A percentile compares a stretch with the other conserved stretches of the same genome.
These are phyloP conservation scores for Apostichopus japonicus DNA, from an alignment of 35 echinoderm and acorn worm genomes.

Conservation along the genomic window DNA sequence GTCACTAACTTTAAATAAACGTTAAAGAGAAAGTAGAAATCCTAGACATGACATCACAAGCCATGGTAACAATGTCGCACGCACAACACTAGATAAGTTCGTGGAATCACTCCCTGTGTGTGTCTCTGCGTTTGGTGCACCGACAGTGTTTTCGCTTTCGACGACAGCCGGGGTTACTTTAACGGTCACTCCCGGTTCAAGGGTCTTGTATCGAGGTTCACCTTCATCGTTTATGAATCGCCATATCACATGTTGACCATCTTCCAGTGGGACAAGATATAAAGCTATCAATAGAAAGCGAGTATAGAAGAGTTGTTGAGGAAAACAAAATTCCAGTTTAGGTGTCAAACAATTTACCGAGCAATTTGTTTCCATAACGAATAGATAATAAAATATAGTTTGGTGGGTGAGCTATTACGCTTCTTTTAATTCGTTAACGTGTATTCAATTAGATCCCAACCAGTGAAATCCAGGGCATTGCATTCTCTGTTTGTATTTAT, in stretches of 20 bases:
- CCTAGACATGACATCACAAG: not conserved
- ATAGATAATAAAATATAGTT: too few species aligned
- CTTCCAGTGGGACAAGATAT: not conserved
- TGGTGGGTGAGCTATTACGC: too few species aligned
- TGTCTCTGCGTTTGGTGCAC: not conserved
- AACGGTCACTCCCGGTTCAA: not conserved
- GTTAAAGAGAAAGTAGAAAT: not conserved
- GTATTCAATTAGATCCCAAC: too few species aligned
- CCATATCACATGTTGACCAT: conserved; percentile 55
- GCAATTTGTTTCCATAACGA: too few species aligned
- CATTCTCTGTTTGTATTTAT: too few species aligned
- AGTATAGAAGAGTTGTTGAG: too few species aligned
- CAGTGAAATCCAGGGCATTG: too few species aligned
- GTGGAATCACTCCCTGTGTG: not conserved
- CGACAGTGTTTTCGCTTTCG: not conserved
- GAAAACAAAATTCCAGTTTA: too few species aligned
- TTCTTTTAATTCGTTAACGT: too few species aligned
- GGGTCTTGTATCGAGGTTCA: conserved; percentile 35
- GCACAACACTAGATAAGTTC: not conserved
- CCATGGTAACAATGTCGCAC: not conserved
- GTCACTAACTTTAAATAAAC: not conserved
- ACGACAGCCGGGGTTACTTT: not conserved
- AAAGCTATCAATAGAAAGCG: not conserved
- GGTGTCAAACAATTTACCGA: too few species aligned
- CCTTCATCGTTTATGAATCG: conserved; percentile 18